Percentiles rank a stretch among this genome's conserved stretches.
These are phyloP conservation scores for Rhombomys opimus DNA, from an alignment of 2,113 vertebrate species.

Conservation along the genomic window DNA sequence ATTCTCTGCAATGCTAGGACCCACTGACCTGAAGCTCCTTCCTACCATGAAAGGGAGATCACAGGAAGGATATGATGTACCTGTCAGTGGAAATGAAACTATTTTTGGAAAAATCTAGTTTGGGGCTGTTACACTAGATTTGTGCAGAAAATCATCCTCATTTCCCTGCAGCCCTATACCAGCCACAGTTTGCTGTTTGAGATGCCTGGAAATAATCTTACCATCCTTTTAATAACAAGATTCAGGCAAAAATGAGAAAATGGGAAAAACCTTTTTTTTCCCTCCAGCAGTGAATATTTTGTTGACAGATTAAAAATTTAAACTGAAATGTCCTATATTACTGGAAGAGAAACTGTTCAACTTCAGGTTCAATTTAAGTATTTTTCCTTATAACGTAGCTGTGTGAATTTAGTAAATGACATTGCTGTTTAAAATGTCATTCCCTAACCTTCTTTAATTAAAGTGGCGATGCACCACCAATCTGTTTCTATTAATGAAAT, in stretches of 20 bases:
- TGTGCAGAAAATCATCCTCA: neutral
- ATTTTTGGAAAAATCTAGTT: slow-evolving; percentile 61
- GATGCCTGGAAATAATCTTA: slow-evolving; percentile 38
- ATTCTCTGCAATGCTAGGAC: neutral
- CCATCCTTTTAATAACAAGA: neutral
- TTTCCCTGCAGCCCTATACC: neutral
- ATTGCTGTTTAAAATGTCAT: slow-evolving; percentile 88
- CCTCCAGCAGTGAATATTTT: slow-evolving; percentile 83
- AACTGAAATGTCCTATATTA: slow-evolving; percentile 81
- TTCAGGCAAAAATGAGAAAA: slow-evolving; percentile 29
- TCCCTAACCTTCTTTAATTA: slow-evolving; percentile 88
- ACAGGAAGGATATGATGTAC: neutral
- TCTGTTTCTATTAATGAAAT: slow-evolving; percentile 88
- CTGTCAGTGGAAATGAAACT: slow-evolving; percentile 28
- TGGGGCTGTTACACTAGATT: slow-evolving; percentile 40
- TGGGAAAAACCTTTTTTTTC: slow-evolving; percentile 78
- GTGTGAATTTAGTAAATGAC: slow-evolving; percentile 88
- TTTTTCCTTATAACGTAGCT: slow-evolving; percentile 86
- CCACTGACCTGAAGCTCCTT: neutral
- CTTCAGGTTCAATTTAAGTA: slow-evolving; percentile 86
- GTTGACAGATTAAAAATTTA: slow-evolving; percentile 86
- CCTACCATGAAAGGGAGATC: neutral
- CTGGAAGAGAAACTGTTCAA: slow-evolving; percentile 72
- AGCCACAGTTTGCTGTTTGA: slow-evolving; percentile 42
- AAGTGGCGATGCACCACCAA: slow-evolving; percentile 86